These are phyloP conservation scores for Phallusia fumigata DNA, from an alignment of 23 tunicate species.

Conservation along the genomic window DNA sequence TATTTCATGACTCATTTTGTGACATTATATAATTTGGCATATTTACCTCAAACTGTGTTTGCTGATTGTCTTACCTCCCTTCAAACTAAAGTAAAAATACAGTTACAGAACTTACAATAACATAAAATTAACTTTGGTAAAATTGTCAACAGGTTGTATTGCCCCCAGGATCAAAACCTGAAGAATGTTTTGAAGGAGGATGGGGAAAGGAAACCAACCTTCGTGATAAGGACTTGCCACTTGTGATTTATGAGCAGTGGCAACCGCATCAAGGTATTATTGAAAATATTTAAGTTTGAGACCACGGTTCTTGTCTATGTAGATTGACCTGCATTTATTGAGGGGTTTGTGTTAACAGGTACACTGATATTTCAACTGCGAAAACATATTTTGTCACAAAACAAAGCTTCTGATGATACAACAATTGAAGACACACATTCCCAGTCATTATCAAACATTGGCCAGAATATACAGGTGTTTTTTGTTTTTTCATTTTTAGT, in stretches of 20 bases:
- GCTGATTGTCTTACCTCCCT: no score
- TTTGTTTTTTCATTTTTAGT: not conserved
- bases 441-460: not conserved
- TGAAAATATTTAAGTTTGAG: no score
- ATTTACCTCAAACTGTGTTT: no score
- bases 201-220: constrained; percentile 80
- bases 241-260: constrained; percentile 77
- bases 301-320: no score
- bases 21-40: no score
- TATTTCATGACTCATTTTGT: no score
- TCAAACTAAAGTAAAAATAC: no score
- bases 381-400: not conserved
- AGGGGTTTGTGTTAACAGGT: constrained; percentile 25
- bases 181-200: constrained; percentile 76
- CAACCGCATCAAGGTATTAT: constrained; percentile 88
- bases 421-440: not conserved
- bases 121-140: not conserved
- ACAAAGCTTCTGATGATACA: not conserved
- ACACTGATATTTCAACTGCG: constrained; percentile 76
- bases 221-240: constrained; percentile 46
- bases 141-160: constrained; percentile 52
- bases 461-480: not conserved
- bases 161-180: constrained; percentile 95
- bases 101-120: no score
- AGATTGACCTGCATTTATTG: no score